Evolutionary conservation across 35 echinoderm and acorn worm genomes (phyloP), one percentile per base, ranked within the genome.

Genomic region (Apostichopus californicus): DNA sequence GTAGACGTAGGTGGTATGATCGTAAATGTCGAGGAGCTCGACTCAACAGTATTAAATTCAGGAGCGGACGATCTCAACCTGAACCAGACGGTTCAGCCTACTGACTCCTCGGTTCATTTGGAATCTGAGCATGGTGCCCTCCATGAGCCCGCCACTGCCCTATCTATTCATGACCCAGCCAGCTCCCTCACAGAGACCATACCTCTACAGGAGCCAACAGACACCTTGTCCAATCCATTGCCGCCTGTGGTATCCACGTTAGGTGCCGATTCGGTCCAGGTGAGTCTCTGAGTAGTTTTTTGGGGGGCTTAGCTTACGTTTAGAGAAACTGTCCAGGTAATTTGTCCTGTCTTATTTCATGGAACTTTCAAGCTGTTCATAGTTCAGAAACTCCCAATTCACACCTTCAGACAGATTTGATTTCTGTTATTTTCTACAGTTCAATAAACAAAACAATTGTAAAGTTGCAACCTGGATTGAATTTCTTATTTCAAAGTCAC

Each of bases 1-100:
- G 71, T 75, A 75, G 81, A 22, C 14, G 54, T 17, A 20, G 58
- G 56, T 20, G 54, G 15, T 58, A 22, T 85, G 57, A 85, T 85
- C 17, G 81, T 85, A 1, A 85, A 85, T 58, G 81, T 85, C 4
- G 81, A 85, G 56, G 81, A 85, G n/a, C 18, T 85, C 7, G 81
- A 85, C 8, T 59, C 81, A 17, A 22, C 55, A 52, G 55, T 56
- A 17, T 59, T 85, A 52, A 54, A 85, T 11, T 59, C 81, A 58
- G 55, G 55, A 18, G 57, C 81, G 8, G 58, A 59, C 54, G 81
- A 85, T 85, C 57, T 85, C 15, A 85, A 85, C 52, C n/a, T 85
- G 57, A 56, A 85, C 15, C 81, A 85, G 57, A 55, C 81, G 17
- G 81, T 85, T 24, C 54, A 85, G 23, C 57, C 81, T 10, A 58